Conservation (phyloP, 2,797 vertebrate species). For the Acropternis orthonyx region DNA sequence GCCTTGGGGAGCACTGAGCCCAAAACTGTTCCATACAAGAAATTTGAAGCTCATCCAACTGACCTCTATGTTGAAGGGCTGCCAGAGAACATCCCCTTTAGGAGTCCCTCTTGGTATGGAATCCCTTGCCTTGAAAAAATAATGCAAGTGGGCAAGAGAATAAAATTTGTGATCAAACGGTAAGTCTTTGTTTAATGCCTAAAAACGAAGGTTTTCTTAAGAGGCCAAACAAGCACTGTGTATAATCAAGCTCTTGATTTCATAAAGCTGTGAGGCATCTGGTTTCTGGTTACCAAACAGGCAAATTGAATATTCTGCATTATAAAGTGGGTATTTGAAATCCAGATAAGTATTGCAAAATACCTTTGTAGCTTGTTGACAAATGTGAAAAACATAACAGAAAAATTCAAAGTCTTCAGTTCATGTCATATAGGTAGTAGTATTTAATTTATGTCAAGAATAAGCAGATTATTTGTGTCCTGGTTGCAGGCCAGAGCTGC, state of each 20-base stretch:
- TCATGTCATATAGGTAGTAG: background rate
- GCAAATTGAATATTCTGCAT: background rate
- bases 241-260: background rate
- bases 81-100: constrained; percentile 79
- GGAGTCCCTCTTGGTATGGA: constrained; percentile 82
- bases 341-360: background rate
- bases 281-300: background rate
- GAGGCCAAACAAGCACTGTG: background rate
- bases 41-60: constrained; percentile 77
- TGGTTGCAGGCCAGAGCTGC: constrained; percentile 77
- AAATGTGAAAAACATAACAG: background rate
- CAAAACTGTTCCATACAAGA: constrained; percentile 80
- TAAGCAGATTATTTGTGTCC: background rate
- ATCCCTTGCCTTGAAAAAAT: constrained; percentile 81
- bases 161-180: constrained; percentile 83
- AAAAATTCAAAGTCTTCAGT: background rate
- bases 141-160: constrained; percentile 71
- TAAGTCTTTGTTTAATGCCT: constrained; percentile 34
- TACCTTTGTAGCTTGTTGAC: background rate
- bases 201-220: background rate
- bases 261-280: background rate
- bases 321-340: background rate
- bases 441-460: background rate
- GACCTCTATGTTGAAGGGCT: constrained; percentile 82
- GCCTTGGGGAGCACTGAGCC: constrained; percentile 77